phyloP scores from a whole-genome alignment of 2,888 invertebrate species.

The Gnatocerus cornutus region DNA sequence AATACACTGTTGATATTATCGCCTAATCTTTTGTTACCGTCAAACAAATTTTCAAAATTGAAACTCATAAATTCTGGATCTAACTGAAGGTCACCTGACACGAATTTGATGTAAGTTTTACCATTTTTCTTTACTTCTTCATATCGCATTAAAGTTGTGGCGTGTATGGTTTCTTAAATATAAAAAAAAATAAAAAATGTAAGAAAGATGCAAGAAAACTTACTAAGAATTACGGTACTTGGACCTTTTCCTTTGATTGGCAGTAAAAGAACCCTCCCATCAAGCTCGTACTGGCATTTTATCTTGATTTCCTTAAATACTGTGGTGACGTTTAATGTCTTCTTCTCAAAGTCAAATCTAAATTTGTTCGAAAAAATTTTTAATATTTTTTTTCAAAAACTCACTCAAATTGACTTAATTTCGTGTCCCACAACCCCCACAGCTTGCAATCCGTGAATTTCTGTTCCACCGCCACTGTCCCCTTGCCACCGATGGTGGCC shows the following conservation, averaged over 20 bases:
- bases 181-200: no score
- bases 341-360: no score
- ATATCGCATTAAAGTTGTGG: not conserved
- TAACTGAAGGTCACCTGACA: slow-evolving; percentile 76
- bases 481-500: not conserved
- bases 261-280: slow-evolving; percentile 9
- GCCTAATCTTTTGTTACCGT: slow-evolving; percentile 62
- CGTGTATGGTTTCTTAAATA: no score
- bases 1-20: slow-evolving; percentile 24
- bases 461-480: not conserved
- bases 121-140: slow-evolving; percentile 76
- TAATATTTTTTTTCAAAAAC: no score
- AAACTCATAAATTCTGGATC: slow-evolving; percentile 57
- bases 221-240: not conserved
- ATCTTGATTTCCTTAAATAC: no score
- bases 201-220: not conserved
- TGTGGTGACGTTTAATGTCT: no score
- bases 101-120: slow-evolving; percentile 76
- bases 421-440: not conserved
- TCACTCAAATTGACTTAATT: not conserved
- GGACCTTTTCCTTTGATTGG: not conserved
- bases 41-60: slow-evolving; percentile 64
- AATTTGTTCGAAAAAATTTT: not conserved
- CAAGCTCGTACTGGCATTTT: not conserved
- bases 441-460: not conserved